These are phyloP conservation scores for Dyspetes luteomarginatus DNA, from an alignment of 2,888 invertebrate genomes.

Conservation along the genomic window DNA sequence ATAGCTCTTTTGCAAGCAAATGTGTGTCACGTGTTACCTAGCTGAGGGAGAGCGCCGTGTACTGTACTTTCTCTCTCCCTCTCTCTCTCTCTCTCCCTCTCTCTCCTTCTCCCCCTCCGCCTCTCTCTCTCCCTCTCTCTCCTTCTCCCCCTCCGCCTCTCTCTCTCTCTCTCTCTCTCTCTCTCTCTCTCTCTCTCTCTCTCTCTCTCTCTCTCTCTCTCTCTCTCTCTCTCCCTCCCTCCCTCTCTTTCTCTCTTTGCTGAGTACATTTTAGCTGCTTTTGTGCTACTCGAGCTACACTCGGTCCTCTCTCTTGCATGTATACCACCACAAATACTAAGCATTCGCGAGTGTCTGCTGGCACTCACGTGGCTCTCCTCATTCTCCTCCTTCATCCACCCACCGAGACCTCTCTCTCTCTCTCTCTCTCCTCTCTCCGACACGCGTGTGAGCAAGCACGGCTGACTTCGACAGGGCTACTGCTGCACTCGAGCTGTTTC, in stretches of 20 bases:
- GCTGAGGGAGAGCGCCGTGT: constrained; percentile 48
- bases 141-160: neutral
- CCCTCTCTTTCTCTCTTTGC: neutral
- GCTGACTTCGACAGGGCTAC: constrained; percentile 47
- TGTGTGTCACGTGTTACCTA: constrained; percentile 78
- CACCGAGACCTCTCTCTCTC: neutral
- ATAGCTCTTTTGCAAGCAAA: constrained; percentile 79
- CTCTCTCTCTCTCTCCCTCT: neutral
- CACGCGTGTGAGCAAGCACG: constrained; percentile 46
- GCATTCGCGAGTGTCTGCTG: neutral
- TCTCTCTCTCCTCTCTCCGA: neutral
- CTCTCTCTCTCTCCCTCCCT: constrained; percentile 1
- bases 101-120: neutral
- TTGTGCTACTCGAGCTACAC: neutral
- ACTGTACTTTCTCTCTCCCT: neutral
- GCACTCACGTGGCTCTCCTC: constrained; percentile 45
- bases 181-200: neutral
- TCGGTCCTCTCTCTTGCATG: neutral
- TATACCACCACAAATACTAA: neutral
- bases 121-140: constrained; percentile 1
- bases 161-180: neutral
- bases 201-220: neutral
- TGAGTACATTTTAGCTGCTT: neutral
- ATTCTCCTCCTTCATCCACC: neutral
- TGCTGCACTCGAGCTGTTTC: constrained; percentile 27